phyloP scores from a whole-genome alignment of 2,797 vertebrate genomes.

The Otus scops region DNA sequence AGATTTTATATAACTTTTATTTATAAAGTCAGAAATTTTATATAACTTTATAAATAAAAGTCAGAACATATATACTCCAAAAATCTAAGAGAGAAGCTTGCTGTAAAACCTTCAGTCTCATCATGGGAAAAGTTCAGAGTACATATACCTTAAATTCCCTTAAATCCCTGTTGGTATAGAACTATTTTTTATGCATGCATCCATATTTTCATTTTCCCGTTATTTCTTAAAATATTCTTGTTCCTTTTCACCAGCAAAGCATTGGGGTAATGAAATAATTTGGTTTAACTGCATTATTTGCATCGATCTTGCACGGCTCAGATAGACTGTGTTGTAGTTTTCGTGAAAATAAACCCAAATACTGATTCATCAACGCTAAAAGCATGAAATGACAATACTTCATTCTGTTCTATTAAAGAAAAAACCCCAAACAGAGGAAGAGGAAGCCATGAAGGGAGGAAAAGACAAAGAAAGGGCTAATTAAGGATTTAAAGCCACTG shows the following conservation, averaged over 20 bases:
- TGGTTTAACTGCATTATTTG: not conserved
- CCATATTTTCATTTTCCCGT: not conserved
- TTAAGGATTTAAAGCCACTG: constrained; percentile 13
- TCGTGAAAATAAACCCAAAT: not conserved
- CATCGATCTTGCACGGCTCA: not conserved
- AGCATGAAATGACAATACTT: not conserved
- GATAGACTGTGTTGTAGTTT: not conserved
- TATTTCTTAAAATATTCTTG: not conserved
- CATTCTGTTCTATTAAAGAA: not conserved
- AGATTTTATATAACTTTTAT: not conserved
- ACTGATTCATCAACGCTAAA: not conserved
- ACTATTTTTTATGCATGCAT: not conserved
- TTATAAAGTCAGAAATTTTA: not conserved
- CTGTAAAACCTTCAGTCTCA: not conserved
- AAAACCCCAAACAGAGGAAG: not conserved
- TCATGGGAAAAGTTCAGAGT: not conserved
- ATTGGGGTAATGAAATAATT: not conserved
- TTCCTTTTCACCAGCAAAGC: not conserved
- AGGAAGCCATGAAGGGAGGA: not conserved
- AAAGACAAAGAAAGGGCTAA: not conserved
- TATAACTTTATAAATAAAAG: not conserved
- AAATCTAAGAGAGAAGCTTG: not conserved
- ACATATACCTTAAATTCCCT: not conserved
- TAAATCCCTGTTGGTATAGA: not conserved
- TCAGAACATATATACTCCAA: not conserved